A percentile compares a stretch with the other conserved stretches of the same genome.
Conservation (phyloP, 1,140 invertebrate species). For the Leguminivora glycinivorella region DNA sequence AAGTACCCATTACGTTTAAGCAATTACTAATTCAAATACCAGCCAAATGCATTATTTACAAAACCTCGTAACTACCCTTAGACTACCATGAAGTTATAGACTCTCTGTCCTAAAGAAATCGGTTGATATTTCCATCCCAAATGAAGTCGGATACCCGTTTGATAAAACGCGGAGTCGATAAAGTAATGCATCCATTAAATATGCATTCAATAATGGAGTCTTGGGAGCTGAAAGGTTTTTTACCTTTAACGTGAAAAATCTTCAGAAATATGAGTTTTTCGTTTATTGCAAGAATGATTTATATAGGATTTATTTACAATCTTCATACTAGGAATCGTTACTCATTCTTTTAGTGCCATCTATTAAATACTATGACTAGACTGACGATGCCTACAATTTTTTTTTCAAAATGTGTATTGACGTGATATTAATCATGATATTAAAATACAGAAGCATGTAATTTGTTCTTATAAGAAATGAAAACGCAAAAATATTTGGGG, state of each 20-base stretch:
- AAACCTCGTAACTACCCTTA: background rate
- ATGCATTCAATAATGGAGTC: conserved; percentile 28
- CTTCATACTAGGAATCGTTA: no score
- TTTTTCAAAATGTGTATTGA: no score
- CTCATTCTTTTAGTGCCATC: no score
- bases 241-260: conserved; percentile 17
- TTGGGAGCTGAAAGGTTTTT: conserved; percentile 23
- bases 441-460: no score
- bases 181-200: conserved; percentile 29
- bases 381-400: no score
- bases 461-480: no score
- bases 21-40: background rate
- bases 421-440: no score
- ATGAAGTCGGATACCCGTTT: background rate
- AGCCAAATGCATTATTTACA: background rate
- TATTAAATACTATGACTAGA: no score
- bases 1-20: no score
- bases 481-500: no score
- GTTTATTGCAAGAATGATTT: no score
- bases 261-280: background rate
- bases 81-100: background rate
- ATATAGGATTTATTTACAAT: no score
- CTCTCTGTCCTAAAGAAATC: background rate
- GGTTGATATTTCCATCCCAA: background rate
- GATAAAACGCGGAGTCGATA: background rate